Evolutionary conservation across 2,888 invertebrate species (phyloP).

Genomic region (Drosophila glabriapex): DNA sequence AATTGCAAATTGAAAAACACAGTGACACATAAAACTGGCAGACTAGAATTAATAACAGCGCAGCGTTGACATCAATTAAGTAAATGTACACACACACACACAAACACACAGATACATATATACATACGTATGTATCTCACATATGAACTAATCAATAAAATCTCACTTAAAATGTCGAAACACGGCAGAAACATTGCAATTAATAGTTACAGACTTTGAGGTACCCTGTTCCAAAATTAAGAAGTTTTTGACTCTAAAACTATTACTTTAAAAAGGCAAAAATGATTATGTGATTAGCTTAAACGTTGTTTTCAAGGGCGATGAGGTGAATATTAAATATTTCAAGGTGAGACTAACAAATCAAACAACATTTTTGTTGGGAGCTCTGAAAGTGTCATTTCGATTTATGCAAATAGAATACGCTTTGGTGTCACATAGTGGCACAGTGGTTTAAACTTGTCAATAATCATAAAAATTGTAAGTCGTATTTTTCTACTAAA

Average conservation of each 20-base stretch:
- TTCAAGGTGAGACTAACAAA: background rate
- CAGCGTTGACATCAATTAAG: constrained; percentile 75
- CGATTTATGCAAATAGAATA: background rate
- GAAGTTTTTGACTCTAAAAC: background rate
- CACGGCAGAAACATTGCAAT: background rate
- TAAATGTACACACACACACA: constrained; percentile 49
- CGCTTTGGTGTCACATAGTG: background rate
- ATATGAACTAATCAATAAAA: constrained; percentile 81
- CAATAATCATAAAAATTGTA: background rate
- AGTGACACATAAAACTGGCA: constrained; percentile 46
- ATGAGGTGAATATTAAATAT: background rate
- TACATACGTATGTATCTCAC: constrained; percentile 5
- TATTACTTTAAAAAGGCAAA: background rate
- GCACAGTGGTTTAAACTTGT: background rate
- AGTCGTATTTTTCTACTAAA: background rate
- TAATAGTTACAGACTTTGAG: too few relatives aligned
- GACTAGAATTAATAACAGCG: constrained; percentile 63
- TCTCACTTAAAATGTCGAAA: constrained; percentile 67
- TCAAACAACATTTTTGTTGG: background rate
- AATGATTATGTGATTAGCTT: background rate
- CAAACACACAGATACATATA: background rate
- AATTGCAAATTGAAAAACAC: constrained; percentile 64
- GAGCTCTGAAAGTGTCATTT: background rate
- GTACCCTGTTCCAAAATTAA: background rate
- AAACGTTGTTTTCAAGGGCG: background rate